phyloP scores from a whole-genome alignment of 1,140 invertebrate species.

The Manduca sexta region DNA sequence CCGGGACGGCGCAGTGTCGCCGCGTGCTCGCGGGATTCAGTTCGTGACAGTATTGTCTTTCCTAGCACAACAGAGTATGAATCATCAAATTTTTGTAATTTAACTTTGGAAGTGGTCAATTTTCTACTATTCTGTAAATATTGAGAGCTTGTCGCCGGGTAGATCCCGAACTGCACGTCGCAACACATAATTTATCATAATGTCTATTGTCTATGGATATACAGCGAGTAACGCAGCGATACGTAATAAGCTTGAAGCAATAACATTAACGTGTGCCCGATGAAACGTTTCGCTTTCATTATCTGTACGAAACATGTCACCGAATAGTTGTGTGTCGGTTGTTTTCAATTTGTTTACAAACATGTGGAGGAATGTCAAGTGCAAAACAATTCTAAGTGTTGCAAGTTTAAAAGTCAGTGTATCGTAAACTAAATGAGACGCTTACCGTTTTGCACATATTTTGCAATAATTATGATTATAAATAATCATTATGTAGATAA shows the following conservation, averaged over 20 bases:
- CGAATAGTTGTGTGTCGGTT: conserved; percentile 63
- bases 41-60: conserved; percentile 55
- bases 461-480: conserved; percentile 67
- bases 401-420: conserved; percentile 63
- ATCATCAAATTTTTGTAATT: conserved; percentile 65
- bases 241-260: conserved; percentile 63
- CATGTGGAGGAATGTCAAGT: conserved; percentile 45
- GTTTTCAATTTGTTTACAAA: conserved; percentile 57
- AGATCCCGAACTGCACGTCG: conserved; percentile 55
- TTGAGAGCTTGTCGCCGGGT: conserved; percentile 66
- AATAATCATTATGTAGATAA: conserved; percentile 62
- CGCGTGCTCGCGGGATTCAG: conserved; percentile 20
- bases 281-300: conserved; percentile 56
- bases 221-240: conserved; percentile 35
- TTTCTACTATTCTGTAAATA: conserved; percentile 71
- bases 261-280: conserved; percentile 58
- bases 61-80: conserved; percentile 55
- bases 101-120: conserved; percentile 68
- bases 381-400: conserved; percentile 62
- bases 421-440: conserved; percentile 65
- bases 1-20: conserved; percentile 1
- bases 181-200: conserved; percentile 46
- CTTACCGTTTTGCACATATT: conserved; percentile 71
- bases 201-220: conserved; percentile 43
- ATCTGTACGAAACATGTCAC: conserved; percentile 49